Conservation (phyloP, 2,797 vertebrate species). For the Phataginus tetradactyla region DNA sequence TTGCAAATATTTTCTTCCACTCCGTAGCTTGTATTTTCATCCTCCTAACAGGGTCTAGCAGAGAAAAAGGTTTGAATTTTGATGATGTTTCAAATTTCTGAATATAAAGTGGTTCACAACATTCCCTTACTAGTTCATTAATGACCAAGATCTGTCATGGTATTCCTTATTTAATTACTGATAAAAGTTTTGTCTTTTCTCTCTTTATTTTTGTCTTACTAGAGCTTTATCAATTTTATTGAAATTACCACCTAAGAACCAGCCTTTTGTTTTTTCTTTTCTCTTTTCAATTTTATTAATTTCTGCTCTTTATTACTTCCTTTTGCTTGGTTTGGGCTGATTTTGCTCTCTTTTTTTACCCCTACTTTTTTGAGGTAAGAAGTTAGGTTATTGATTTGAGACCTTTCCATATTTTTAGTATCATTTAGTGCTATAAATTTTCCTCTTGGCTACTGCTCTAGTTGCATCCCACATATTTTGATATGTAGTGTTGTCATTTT, state of each 20-base stretch:
- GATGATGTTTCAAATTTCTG: background rate
- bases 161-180: background rate
- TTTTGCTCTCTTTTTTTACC: background rate
- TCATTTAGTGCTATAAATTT: background rate
- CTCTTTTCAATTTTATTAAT: background rate
- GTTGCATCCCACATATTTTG: background rate
- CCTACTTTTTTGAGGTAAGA: background rate
- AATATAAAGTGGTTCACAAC: background rate
- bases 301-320: background rate
- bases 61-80: background rate
- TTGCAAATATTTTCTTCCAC: background rate
- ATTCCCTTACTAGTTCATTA: background rate
- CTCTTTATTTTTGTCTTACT: background rate
- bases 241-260: background rate
- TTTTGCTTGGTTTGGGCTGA: background rate
- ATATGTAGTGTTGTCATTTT: background rate
- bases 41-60: background rate
- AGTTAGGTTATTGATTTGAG: background rate
- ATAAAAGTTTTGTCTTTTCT: background rate
- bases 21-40: background rate
- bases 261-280: background rate
- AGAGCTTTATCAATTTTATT: background rate
- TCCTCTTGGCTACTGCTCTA: background rate
- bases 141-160: background rate
- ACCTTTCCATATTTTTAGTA: background rate